Conservation (phyloP, 2,888 invertebrate species). For the Ophion slaviceki region DNA sequence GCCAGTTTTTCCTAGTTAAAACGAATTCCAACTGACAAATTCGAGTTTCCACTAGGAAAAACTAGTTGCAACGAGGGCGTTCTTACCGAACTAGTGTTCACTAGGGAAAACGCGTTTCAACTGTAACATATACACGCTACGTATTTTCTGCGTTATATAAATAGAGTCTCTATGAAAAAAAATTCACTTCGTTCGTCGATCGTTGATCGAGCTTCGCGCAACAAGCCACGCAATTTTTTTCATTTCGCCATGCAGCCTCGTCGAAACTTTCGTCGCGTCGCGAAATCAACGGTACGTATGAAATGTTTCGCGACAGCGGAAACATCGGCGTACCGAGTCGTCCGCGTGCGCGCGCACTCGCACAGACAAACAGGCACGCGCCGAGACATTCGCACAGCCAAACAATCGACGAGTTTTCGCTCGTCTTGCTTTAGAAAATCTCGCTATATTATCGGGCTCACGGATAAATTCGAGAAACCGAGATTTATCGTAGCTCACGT, state of each 20-base stretch:
- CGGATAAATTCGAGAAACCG: constrained; percentile 40
- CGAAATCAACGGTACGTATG: constrained; percentile 19
- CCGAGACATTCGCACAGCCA: constrained; percentile 48
- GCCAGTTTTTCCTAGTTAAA: background rate
- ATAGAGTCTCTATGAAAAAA: constrained; percentile 56
- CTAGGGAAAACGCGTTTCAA: background rate
- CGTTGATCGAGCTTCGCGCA: constrained; percentile 38
- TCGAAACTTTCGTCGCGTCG: constrained; percentile 7
- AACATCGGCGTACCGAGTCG: too few species aligned
- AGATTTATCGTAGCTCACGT: background rate
- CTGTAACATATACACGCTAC: constrained; percentile 30
- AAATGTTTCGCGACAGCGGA: background rate
- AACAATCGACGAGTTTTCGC: constrained; percentile 41
- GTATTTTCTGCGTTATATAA: constrained; percentile 39
- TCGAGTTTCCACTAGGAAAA: background rate
- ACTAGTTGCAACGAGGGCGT: background rate
- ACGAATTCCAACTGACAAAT: too few species aligned
- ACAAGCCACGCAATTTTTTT: constrained; percentile 24
- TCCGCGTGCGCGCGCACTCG: background rate
- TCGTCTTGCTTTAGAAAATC: constrained; percentile 38
- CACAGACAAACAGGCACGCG: constrained; percentile 34
- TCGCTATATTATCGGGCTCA: constrained; percentile 57
- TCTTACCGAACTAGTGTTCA: background rate
- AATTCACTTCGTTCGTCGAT: constrained; percentile 35
- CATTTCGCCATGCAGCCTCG: background rate